Conservation (phyloP, 2,113 vertebrate genomes). For the Neogale vison region DNA sequence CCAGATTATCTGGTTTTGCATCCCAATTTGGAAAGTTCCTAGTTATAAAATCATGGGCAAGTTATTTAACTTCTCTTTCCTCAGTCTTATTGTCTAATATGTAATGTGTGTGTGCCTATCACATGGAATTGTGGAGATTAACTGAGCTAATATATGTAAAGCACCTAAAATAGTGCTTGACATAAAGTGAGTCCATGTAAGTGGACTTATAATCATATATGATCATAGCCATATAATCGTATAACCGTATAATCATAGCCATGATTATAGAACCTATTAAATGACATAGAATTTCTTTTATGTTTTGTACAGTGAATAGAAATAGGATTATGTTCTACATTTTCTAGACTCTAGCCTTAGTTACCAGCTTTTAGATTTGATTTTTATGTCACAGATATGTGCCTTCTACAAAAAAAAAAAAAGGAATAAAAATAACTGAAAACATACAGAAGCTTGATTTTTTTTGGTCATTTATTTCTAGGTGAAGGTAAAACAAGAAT, state of each 20-base stretch:
- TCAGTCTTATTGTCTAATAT: neutral
- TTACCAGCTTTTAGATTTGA: neutral
- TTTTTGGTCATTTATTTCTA: slow-evolving; percentile 71
- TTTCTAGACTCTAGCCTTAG: slow-evolving; percentile 4
- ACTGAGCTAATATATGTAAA: neutral
- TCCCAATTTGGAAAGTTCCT: neutral
- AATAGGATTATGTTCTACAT: neutral
- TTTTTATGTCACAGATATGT: neutral
- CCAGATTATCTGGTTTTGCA: neutral
- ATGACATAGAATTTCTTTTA: slow-evolving; percentile 3
- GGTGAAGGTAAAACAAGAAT: slow-evolving; percentile 94
- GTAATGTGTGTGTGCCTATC: neutral
- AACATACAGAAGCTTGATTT: slow-evolving; percentile 10
- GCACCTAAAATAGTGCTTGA: slow-evolving; percentile 10
- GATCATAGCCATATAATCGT: no score
- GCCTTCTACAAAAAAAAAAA: neutral
- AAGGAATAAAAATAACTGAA: slow-evolving; percentile 25
- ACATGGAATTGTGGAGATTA: neutral
- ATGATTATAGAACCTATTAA: slow-evolving; percentile 9
- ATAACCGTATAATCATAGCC: neutral
- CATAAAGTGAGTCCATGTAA: neutral
- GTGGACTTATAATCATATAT: neutral
- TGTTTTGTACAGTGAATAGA: slow-evolving; percentile 55
- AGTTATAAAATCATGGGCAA: neutral
- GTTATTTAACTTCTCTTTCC: neutral